phyloP scores from a whole-genome alignment of 2,888 invertebrate species.

The Rhagium mordax region DNA sequence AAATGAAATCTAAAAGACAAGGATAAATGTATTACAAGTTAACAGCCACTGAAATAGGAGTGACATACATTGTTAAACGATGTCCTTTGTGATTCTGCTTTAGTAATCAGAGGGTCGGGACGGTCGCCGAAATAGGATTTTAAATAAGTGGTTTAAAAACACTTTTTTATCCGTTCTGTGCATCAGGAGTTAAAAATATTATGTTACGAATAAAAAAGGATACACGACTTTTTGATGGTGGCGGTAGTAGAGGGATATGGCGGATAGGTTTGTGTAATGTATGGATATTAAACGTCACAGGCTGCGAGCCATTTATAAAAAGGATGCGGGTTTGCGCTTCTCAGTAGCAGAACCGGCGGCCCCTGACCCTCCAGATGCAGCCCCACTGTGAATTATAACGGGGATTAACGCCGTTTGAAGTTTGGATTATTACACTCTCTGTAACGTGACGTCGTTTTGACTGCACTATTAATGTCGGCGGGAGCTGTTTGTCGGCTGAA shows the following conservation, averaged over 20 bases:
- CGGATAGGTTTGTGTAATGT: slow-evolving; percentile 62
- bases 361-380: slow-evolving; percentile 32
- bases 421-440: slow-evolving; percentile 34
- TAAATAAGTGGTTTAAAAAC: slow-evolving; percentile 20
- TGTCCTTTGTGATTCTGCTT: not conserved
- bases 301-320: slow-evolving; percentile 66
- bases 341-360: slow-evolving; percentile 32
- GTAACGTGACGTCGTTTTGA: slow-evolving; percentile 30
- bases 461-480: slow-evolving; percentile 26
- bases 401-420: slow-evolving; percentile 35
- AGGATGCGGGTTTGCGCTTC: slow-evolving; percentile 61
- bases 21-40: slow-evolving; percentile 11
- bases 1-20: not conserved
- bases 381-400: slow-evolving; percentile 34
- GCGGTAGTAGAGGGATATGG: slow-evolving; percentile 29
- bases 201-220: slow-evolving; percentile 51
- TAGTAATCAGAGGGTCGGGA: not conserved
- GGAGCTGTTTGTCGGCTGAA: slow-evolving; percentile 8
- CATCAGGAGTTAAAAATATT: slow-evolving; percentile 49
- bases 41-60: slow-evolving; percentile 17
- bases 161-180: slow-evolving; percentile 29
- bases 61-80: slow-evolving; percentile 19
- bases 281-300: slow-evolving; percentile 68
- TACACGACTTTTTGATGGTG: slow-evolving; percentile 51
- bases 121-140: slow-evolving; percentile 9